A percentile compares a stretch with the other conserved stretches of the same genome.
These are phyloP conservation scores for Salpingus planirostris DNA, from an alignment of 2,888 invertebrate genomes.

Conservation along the genomic window DNA sequence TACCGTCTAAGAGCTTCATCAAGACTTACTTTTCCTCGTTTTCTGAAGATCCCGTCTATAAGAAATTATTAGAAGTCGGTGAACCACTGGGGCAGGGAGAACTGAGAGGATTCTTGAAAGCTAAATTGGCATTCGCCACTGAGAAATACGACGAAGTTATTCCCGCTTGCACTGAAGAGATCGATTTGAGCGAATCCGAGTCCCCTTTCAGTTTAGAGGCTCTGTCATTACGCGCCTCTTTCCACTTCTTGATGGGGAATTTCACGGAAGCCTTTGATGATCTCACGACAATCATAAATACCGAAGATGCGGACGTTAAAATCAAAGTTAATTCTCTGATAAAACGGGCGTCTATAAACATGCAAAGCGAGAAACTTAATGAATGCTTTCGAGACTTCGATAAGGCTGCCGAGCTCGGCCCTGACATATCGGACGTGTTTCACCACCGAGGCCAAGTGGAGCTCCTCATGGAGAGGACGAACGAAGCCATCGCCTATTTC, in stretches of 20 bases:
- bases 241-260: constrained; percentile 69
- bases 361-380: constrained; percentile 68
- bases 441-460: constrained; percentile 88
- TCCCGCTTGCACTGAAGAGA: constrained; percentile 69
- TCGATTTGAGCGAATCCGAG: constrained; percentile 53
- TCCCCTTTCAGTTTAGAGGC: constrained; percentile 60
- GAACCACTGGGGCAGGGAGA: constrained; percentile 32
- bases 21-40: constrained; percentile 83
- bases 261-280: constrained; percentile 65
- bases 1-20: constrained; percentile 81
- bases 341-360: constrained; percentile 75
- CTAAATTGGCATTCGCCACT: constrained; percentile 58
- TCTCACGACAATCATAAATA: constrained; percentile 60
- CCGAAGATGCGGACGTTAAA: constrained; percentile 51
- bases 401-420: constrained; percentile 64
- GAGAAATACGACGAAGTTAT: constrained; percentile 72
- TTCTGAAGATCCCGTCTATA: constrained; percentile 72
- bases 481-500: constrained; percentile 76
- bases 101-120: constrained; percentile 58
- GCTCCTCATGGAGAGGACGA: constrained; percentile 70
- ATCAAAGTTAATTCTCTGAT: constrained; percentile 78
- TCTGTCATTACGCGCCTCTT: constrained; percentile 73
- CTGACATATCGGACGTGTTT: constrained; percentile 71
- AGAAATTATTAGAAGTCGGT: constrained; percentile 40
- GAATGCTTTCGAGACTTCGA: constrained; percentile 73